Evolutionary conservation across 2,113 vertebrate species (phyloP), one percentile per base, ranked within the genome.

Genomic region (Misgurnus anguillicaudatus): DNA sequence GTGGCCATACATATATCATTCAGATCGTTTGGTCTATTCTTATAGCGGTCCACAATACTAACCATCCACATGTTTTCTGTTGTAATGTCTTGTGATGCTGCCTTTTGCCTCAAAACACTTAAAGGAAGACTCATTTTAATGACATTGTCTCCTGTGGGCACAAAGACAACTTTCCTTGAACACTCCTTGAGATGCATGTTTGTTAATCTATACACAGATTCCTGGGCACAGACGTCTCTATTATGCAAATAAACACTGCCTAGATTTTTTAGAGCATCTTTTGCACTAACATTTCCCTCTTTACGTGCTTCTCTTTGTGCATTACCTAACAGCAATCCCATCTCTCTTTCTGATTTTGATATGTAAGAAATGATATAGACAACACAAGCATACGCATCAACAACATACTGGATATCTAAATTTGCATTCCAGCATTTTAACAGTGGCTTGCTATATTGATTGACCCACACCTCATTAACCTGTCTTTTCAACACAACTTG

Each of bases 341-440:
- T 67, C 10, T 67, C 65, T 9, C 39, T 42, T 47, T 67, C 65
- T 0, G 65, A 45, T n/a, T 67, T 67, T 45, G 65, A 67, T 6
- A 47, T 67, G 45, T 67, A 67, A 21, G 64, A 67, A 67, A 67
- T 67, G 1, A 67, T 67, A 67, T 47, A 67, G 10, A 67, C 65
- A 8, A 47, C 19, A 47, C 65, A 45, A 0, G 65, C 65, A 17
- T 19, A 65, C 0, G 38, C 63, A 65, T 65, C 63, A 17, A 65
- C 63, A 9, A 65, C 38, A 42, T 19, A 47, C n/a, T 67, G 65
- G 6, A 68, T 48, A n/a, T 67, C 64, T 21, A 21, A 19, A 24
- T 68, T 68, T 3, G 65, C 65, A 68, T 48, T 68, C 19, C 65
- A 68, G 24, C 66, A 61, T 61, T 61, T 21, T 10, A 21, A 11